phyloP scores from a whole-genome alignment of 2,113 vertebrate species.

The Gallinago paraguaiae region DNA sequence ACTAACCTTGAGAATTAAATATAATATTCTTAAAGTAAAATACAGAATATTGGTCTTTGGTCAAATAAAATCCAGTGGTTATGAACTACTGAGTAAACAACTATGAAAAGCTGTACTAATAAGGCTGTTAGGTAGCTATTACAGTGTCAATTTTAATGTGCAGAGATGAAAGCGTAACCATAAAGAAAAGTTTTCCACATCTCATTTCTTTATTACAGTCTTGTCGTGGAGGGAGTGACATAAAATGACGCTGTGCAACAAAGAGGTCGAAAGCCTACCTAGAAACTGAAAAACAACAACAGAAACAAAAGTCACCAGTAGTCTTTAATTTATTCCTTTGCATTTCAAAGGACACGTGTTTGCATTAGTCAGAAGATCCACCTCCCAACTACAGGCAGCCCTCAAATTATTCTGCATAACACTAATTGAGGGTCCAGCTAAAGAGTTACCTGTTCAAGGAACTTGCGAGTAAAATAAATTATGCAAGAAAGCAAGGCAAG shows the following conservation, averaged over 20 bases:
- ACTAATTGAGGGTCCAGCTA: slow-evolving; percentile 48
- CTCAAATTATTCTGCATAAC: slow-evolving; percentile 28
- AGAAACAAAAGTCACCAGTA: slow-evolving; percentile 48
- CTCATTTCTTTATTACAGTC: slow-evolving; percentile 29
- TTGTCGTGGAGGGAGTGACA: background rate
- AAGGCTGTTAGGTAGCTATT: slow-evolving; percentile 16
- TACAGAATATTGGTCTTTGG: background rate
- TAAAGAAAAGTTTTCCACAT: slow-evolving; percentile 9
- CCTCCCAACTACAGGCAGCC: background rate
- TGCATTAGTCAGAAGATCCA: background rate
- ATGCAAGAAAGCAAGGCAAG: slow-evolving; percentile 53
- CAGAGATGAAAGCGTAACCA: slow-evolving; percentile 1
- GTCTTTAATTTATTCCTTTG: slow-evolving; percentile 42
- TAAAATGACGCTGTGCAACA: background rate
- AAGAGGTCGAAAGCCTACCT: slow-evolving; percentile 15
- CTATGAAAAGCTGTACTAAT: background rate
- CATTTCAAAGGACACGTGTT: slow-evolving; percentile 17
- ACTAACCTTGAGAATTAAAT: background rate
- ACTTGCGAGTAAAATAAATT: slow-evolving; percentile 33
- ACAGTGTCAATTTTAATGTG: background rate
- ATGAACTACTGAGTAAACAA: background rate
- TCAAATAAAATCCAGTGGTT: background rate
- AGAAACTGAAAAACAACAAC: slow-evolving; percentile 6
- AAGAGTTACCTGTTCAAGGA: slow-evolving; percentile 38
- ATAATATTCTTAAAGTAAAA: background rate